A percentile compares a stretch with the other conserved stretches of the same genome.
Evolutionary conservation across 2,888 invertebrate species (phyloP).

Genomic region (Dasypolia templi): DNA sequence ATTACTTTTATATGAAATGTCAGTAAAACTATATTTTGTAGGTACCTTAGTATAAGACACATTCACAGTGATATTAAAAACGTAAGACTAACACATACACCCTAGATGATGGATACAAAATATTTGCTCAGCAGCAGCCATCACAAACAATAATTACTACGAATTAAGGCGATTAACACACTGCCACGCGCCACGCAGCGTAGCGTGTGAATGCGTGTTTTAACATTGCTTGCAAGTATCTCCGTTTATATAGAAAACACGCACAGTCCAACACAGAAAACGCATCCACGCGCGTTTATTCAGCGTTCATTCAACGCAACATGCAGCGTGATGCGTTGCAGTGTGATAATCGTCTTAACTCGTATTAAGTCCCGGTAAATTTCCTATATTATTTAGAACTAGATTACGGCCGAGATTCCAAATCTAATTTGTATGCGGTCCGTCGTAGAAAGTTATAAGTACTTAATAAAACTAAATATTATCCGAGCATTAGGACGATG

Average conservation of each 20-base stretch:
- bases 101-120: background rate
- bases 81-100: background rate
- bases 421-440: conserved; percentile 44
- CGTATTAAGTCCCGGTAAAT: background rate
- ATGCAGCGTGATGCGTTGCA: no score
- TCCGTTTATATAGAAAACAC: no score
- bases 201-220: no score
- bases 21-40: background rate
- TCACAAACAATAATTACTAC: no score
- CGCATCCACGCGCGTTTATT: no score
- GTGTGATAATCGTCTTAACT: no score
- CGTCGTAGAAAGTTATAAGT: conserved; percentile 13
- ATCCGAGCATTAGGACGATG: conserved; percentile 30
- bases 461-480: conserved; percentile 56
- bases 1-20: background rate
- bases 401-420: conserved; percentile 7
- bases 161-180: no score
- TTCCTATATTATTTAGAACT: conserved; percentile 25
- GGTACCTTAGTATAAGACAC: background rate
- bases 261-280: no score
- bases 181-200: no score
- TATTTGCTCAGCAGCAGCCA: background rate
- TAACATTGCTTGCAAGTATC: no score
- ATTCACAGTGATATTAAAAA: background rate
- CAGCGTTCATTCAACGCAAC: no score